phyloP scores from a whole-genome alignment of 2,888 invertebrate species.

The Scrobipalpa atriplicella region DNA sequence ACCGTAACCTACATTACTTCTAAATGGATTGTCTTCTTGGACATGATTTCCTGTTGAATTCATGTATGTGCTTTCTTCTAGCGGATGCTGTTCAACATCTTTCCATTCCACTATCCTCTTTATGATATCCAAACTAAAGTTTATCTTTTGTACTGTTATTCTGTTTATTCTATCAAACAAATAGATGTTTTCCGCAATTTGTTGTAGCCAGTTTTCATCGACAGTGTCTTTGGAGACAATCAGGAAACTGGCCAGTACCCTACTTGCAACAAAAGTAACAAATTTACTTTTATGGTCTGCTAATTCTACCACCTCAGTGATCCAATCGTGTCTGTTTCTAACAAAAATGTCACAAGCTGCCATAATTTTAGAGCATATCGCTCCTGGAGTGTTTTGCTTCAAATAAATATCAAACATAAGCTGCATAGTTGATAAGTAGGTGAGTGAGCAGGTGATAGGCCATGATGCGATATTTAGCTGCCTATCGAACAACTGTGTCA shows the following conservation, averaged over 20 bases:
- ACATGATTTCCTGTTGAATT: slow-evolving; percentile 65
- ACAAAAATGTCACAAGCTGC: slow-evolving; percentile 91
- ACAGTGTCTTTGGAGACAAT: slow-evolving; percentile 92
- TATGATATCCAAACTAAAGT: slow-evolving; percentile 92
- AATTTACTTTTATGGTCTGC: slow-evolving; percentile 91
- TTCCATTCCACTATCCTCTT: slow-evolving; percentile 95
- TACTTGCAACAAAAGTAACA: slow-evolving; percentile 90
- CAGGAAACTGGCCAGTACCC: slow-evolving; percentile 91
- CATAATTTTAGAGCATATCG: slow-evolving; percentile 91
- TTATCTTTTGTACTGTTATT: slow-evolving; percentile 88
- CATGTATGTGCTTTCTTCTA: slow-evolving; percentile 85
- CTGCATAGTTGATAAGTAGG: slow-evolving; percentile 92
- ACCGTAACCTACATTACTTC: slow-evolving; percentile 66
- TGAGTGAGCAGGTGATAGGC: slow-evolving; percentile 82
- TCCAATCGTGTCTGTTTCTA: slow-evolving; percentile 91
- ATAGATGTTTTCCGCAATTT: slow-evolving; percentile 88
- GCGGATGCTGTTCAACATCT: slow-evolving; percentile 90
- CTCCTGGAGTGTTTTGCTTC: slow-evolving; percentile 91
- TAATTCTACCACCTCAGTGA: slow-evolving; percentile 91
- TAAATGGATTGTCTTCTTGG: slow-evolving; percentile 75
- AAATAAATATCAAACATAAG: slow-evolving; percentile 92
- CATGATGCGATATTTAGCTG: slow-evolving; percentile 77
- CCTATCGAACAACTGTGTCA: slow-evolving; percentile 88
- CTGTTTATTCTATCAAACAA: slow-evolving; percentile 85
- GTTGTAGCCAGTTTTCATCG: slow-evolving; percentile 91